These are phyloP conservation scores for Plebejus anna DNA, from an alignment of 2,888 invertebrate species.

Conservation along the genomic window DNA sequence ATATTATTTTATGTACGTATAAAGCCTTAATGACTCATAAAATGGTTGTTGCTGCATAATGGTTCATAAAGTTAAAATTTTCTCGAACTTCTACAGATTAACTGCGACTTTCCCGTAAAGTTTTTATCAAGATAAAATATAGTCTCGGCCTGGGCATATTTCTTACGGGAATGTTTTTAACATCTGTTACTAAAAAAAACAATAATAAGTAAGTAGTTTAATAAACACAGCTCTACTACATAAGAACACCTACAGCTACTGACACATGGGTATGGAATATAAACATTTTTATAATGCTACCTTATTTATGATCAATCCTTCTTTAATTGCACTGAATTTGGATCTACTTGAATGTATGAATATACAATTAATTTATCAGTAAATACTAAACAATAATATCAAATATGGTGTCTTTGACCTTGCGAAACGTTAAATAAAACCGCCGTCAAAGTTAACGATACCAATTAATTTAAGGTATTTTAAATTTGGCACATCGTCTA, in stretches of 20 bases:
- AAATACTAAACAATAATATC: no score
- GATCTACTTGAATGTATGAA: neutral
- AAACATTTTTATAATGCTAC: no score
- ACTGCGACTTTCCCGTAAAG: constrained; percentile 9
- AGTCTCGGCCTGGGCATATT: neutral
- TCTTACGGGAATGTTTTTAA: neutral
- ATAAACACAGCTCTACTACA: neutral
- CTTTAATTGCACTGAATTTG: no score
- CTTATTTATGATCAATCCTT: no score
- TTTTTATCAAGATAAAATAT: constrained; percentile 19
- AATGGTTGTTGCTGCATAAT: constrained; percentile 7
- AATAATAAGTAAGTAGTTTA: neutral
- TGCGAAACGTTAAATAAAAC: neutral
- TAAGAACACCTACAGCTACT: no score
- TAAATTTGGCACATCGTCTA: neutral
- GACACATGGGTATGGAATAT: no score
- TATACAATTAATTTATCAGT: neutral
- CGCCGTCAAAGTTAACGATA: neutral
- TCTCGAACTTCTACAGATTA: constrained; percentile 12
- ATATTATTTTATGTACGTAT: neutral
- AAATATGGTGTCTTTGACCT: neutral
- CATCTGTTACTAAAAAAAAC: neutral
- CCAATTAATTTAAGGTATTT: neutral
- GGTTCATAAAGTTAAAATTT: constrained; percentile 9
- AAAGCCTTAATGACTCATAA: neutral